These are phyloP conservation scores for Netelia melanura DNA, from an alignment of 2,888 invertebrate species.

Conservation along the genomic window DNA sequence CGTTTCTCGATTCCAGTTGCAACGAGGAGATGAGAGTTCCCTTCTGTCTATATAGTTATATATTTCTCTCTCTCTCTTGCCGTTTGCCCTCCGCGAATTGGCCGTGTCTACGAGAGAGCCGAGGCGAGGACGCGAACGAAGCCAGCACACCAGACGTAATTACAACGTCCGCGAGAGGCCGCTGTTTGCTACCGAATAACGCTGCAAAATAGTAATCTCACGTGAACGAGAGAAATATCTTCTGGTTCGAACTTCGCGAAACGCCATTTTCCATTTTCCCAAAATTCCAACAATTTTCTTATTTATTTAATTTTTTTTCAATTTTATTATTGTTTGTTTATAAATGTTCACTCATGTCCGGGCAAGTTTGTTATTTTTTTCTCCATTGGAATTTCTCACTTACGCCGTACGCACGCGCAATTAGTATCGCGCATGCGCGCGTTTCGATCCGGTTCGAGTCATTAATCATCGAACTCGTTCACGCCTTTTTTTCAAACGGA, in stretches of 20 bases:
- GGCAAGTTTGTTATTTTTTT: too few species aligned
- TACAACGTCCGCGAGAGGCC: background rate
- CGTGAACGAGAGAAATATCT: background rate
- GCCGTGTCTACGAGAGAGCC: slow-evolving; percentile 2
- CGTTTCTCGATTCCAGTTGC: too few species aligned
- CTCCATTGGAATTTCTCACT: background rate
- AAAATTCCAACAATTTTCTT: too few species aligned
- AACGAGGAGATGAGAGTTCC: too few species aligned
- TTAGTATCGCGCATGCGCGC: slow-evolving; percentile 6
- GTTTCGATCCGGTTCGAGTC: slow-evolving; percentile 57
- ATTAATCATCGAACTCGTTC: slow-evolving; percentile 62
- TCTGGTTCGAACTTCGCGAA: too few species aligned
- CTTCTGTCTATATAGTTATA: slow-evolving; percentile 1
- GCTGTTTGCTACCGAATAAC: background rate
- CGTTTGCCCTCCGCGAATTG: background rate
- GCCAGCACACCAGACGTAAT: slow-evolving; percentile 15
- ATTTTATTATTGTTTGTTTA: too few species aligned
- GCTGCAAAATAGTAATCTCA: slow-evolving; percentile 7
- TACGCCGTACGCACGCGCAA: background rate
- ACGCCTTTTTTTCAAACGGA: slow-evolving; percentile 27
- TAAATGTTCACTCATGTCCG: too few species aligned
- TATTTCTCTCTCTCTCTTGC: slow-evolving; percentile 9
- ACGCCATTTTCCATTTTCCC: too few species aligned
- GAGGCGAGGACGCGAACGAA: slow-evolving; percentile 9
- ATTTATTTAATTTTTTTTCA: too few species aligned